Evolutionary conservation across 2,888 invertebrate species (phyloP), one percentile per base, ranked within the genome.

Genomic region (Hololepta plana): DNA sequence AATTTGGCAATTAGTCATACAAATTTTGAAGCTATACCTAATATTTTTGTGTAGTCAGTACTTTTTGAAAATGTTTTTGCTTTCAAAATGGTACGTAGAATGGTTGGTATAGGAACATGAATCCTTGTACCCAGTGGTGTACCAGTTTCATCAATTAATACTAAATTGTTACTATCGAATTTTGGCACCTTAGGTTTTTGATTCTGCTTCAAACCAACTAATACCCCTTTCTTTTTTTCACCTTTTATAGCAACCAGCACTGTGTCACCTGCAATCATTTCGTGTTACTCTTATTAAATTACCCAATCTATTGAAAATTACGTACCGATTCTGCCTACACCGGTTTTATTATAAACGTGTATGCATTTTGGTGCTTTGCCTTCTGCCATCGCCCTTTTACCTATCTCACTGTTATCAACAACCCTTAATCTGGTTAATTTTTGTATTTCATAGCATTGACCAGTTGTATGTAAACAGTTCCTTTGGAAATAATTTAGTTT

Each of bases 391-490:
- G 95, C 93, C 47, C 80, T 69, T 51, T 85, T 90, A 16, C 96
- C 98, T 32, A 98, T 71, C 38, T 80, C 76, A 28, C 91, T 91
- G 55, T 99, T 99, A 54, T 99, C 98, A 3, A 99, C 96, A 4
- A 95, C 90, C 42, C 90, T 62, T 9, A 95, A 57, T 24, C 87
- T 62, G 2, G 82, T 67, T 37, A 85, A 44, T 46, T 75, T 70
- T 20, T 70, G 65, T 24, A 85, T 75, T 55, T 82, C 73, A 44
- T 56, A 64, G 36, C 62, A 53, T 28, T n/a, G n/a, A n/a, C n/a
- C n/a, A n/a, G n/a, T n/a, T n/a, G n/a, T n/a, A n/a, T n/a, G n/a
- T n/a, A n/a, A n/a, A n/a, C n/a, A n/a, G n/a, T n/a, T n/a, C n/a
- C n/a, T n/a, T n/a, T n/a, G n/a, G n/a, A n/a, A n/a, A n/a, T n/a